Evolutionary conservation across 2,113 vertebrate species (phyloP), one percentile per base, ranked within the genome.

Genomic region (Psilopsiagon aymara): DNA sequence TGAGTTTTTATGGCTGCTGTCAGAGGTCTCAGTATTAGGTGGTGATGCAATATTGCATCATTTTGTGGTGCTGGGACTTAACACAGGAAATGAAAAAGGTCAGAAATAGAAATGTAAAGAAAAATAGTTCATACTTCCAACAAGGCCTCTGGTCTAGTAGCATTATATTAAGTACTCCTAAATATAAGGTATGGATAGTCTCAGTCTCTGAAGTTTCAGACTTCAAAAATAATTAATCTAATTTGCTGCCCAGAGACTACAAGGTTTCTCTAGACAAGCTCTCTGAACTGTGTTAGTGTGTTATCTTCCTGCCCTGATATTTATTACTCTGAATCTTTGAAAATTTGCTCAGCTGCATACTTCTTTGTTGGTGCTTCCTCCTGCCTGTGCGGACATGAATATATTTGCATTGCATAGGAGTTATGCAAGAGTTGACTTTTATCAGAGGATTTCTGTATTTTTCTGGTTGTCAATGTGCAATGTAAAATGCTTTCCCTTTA

Each of bases 1-100:
- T 1, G 14, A 79, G 39, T 52, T 86, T 90, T 85, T 74, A 52
- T 46, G 37, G 37, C 66, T 94, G 41, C 70, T 90, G 67, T 79
- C 77, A 82, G 69, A 93, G 62, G 47, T 95, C 80, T 96, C 55
- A 62, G 47, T 74, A 76, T 88, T 82, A 86, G 73, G 41, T 52
- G 77, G 66, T 92, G 91, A 91, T 94, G 96, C 92, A 96, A 94
- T 85, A 94, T 96, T 96, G 94, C 95, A 96, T 96, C 96, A 95
- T 94, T 53, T 89, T 75, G 76, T 92, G 64, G 63, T 85, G 37
- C 13, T 90, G 57, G 28, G 57, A 78, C 77, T 92, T 89, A 62
- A 75, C 63, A 95, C 62, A 82, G 83, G 91, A 94, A 96, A 82
- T 7, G 13, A 93, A 96, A 95, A 49, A 79, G 37, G 37, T 91